These are phyloP conservation scores for Drosophila prostipennis DNA, from an alignment of 2,888 invertebrate genomes.

Conservation along the genomic window DNA sequence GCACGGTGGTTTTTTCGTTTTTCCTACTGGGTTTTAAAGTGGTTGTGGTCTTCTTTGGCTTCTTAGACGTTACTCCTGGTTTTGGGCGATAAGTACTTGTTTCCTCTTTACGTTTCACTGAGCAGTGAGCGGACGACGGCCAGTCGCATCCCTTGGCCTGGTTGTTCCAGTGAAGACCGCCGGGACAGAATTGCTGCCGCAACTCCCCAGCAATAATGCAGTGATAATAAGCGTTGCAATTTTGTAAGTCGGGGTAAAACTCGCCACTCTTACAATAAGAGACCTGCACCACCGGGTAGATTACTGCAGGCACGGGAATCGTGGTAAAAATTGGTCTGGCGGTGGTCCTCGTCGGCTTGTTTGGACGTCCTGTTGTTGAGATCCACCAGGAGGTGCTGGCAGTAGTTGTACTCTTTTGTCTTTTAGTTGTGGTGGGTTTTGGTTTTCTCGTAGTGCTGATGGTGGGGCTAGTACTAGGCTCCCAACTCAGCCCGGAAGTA, in stretches of 20 bases:
- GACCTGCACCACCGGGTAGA: conserved; percentile 83
- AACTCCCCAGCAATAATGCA: conserved; percentile 89
- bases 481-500: conserved; percentile 79
- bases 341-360: conserved; percentile 63
- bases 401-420: conserved; percentile 37
- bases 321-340: conserved; percentile 76
- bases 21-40: conserved; percentile 47
- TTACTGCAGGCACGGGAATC: conserved; percentile 84
- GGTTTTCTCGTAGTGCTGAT: conserved; percentile 63
- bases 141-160: conserved; percentile 90
- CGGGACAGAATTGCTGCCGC: conserved; percentile 90
- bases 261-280: conserved; percentile 85
- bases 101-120: conserved; percentile 50
- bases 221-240: conserved; percentile 91
- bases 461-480: conserved; percentile 61
- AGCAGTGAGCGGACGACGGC: conserved; percentile 90
- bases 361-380: conserved; percentile 69
- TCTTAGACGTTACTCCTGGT: conserved; percentile 36
- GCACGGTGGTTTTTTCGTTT: conserved; percentile 34
- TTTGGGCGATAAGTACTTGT: conserved; percentile 7
- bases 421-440: conserved; percentile 52
- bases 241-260: conserved; percentile 87
- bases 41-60: conserved; percentile 33
- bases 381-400: conserved; percentile 84
- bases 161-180: conserved; percentile 92